phyloP scores from a whole-genome alignment of 2,797 vertebrate species.

The Meriones psammophilus region DNA sequence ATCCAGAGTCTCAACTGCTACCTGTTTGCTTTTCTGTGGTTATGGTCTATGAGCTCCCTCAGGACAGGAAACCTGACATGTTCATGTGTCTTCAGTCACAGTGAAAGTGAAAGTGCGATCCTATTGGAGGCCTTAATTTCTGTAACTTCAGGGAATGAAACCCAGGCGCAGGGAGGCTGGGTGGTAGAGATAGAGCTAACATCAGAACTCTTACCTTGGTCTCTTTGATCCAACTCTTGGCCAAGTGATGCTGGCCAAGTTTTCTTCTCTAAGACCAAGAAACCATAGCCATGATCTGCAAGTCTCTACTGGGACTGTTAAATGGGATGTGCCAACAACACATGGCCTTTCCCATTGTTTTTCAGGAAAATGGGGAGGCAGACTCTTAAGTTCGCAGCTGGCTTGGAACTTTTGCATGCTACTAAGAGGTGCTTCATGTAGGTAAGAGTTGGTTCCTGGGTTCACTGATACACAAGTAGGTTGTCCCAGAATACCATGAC shows the following conservation, averaged over 20 bases:
- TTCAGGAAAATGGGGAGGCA: constrained; percentile 49
- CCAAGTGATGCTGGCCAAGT: neutral
- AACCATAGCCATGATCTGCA: neutral
- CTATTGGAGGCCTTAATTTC: neutral
- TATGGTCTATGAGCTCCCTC: neutral
- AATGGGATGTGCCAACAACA: neutral
- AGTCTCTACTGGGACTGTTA: neutral
- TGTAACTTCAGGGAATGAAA: neutral
- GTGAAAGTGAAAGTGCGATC: neutral
- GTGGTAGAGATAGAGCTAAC: neutral
- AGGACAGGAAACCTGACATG: neutral
- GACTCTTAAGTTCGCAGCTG: neutral
- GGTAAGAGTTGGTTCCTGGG: constrained; percentile 52
- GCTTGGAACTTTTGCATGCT: neutral
- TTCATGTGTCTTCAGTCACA: neutral
- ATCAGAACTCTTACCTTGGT: neutral
- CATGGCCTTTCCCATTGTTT: constrained; percentile 19
- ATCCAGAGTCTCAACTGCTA: neutral
- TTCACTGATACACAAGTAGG: neutral
- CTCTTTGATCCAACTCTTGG: neutral
- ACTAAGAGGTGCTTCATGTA: neutral
- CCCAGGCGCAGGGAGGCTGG: neutral
- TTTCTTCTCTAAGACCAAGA: constrained; percentile 25
- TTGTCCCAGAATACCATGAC: neutral
- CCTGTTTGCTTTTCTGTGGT: neutral